These are phyloP conservation scores for Sternotherus odoratus DNA, from an alignment of 2,797 vertebrate genomes.

Conservation along the genomic window DNA sequence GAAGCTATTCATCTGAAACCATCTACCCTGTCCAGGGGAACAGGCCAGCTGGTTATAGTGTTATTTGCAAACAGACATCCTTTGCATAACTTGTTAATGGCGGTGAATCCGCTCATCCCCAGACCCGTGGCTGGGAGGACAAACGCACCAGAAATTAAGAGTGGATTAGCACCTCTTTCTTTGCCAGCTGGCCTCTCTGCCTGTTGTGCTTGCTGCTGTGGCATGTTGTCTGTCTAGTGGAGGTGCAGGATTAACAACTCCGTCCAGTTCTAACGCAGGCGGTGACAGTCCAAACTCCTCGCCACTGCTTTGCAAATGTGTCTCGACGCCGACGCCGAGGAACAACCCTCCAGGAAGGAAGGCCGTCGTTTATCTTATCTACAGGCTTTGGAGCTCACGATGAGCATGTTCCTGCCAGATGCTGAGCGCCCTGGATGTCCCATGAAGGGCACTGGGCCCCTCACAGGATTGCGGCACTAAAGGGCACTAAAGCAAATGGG, in stretches of 20 bases:
- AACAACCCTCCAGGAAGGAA: background rate
- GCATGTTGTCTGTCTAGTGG: fast-evolving
- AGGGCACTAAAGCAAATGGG: background rate
- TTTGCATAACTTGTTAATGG: constrained; percentile 15
- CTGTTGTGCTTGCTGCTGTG: background rate
- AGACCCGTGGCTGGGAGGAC: background rate
- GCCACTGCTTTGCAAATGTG: background rate
- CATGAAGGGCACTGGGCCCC: background rate
- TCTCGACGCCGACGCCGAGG: background rate
- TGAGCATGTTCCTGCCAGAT: background rate
- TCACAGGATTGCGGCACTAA: background rate
- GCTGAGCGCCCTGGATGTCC: background rate
- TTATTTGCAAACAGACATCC: background rate
- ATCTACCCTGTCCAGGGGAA: background rate
- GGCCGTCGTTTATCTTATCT: background rate
- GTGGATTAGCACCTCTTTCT: constrained; percentile 40
- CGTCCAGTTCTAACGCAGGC: fast-evolving
- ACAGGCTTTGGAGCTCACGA: fast-evolving
- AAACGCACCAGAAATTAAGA: background rate
- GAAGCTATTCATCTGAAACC: background rate
- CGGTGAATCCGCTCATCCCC: background rate
- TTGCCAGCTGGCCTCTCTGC: constrained; percentile 5
- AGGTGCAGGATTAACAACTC: background rate
- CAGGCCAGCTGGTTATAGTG: background rate
- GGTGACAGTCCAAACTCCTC: background rate